Evolutionary conservation across 2,113 vertebrate genomes (phyloP), one percentile per base, ranked within the genome.

Genomic region (Vulpes vulpes): DNA sequence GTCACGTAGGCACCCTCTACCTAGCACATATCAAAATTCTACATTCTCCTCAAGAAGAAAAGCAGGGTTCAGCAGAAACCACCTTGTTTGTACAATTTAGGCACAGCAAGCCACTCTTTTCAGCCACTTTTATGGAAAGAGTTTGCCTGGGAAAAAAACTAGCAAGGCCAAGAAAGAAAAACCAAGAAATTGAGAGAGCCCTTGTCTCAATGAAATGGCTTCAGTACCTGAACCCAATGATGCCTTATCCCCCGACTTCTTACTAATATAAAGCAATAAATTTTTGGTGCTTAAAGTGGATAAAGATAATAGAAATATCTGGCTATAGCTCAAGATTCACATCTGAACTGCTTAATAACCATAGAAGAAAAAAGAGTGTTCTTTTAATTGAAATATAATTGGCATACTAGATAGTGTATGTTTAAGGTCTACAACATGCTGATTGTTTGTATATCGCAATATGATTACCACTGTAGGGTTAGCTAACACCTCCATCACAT

Each of bases 1-100:
- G 16, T 69, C 16, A 30, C 0, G 8, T 80, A 65, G 8, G 30
- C 3, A 53, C 25, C 25, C 43, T 76, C 73, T 76, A 25, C 73
- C 73, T 51, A 76, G 73, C n/a, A 82, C 38, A 25, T 64, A 79
- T 59, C 11, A 62, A 92, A 81, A 60, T 86, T 95, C 57, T 51
- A 89, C 57, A 85, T 49, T 73, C 76, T 69, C 62, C 76, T 69
- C 62, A 60, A 81, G 53, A 89, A 92, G 49, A 19, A 89, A 92
- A 89, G 59, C 12, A 92, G 6, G 16, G 22, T 94, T 94, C 17
- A 89, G 7, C n/a, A 81, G 38, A 86, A 82, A 53, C 49, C 43
- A 89, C 32, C 43, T 76, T 76, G n/a, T 95, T 92, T 80, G 30
- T 69, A 64, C 8, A 78, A 82, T 79, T 86, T 67, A 84, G 38